These are phyloP conservation scores for Meganola albula DNA, from an alignment of 2,888 invertebrate genomes.

Conservation along the genomic window DNA sequence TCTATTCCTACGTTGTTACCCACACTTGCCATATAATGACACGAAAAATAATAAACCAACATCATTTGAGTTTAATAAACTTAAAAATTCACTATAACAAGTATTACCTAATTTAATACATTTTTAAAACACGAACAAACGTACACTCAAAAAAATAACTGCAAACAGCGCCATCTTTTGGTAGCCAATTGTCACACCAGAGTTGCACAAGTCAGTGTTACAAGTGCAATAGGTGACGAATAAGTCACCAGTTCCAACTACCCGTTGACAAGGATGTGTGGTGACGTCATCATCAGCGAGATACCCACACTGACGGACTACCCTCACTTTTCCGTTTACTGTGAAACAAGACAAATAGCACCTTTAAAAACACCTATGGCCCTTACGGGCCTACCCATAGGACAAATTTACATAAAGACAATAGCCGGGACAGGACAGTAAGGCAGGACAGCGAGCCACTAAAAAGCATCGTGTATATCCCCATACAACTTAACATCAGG, in stretches of 20 bases:
- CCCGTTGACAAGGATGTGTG: slow-evolving; percentile 79
- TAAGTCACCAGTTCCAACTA: slow-evolving; percentile 84
- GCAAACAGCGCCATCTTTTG: slow-evolving; percentile 35
- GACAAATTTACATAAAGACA: no score
- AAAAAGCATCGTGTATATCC: no score
- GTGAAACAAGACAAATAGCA: slow-evolving; percentile 32
- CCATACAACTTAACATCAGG: no score
- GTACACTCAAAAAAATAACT: slow-evolving; percentile 14
- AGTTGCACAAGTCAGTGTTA: slow-evolving; percentile 86
- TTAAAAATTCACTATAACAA: no score
- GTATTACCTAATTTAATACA: no score
- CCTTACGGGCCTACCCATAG: no score
- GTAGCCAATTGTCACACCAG: slow-evolving; percentile 26
- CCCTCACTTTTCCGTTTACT: slow-evolving; percentile 86
- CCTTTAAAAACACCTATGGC: no score
- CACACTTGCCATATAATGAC: background rate
- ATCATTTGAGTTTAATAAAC: no score
- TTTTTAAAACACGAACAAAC: no score
- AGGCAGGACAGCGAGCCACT: no score
- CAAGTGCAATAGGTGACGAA: slow-evolving; percentile 88
- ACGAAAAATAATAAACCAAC: background rate
- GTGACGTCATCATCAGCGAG: slow-evolving; percentile 77
- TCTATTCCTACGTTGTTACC: background rate
- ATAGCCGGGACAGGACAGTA: no score
- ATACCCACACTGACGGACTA: slow-evolving; percentile 90